phyloP scores from a whole-genome alignment of 2,888 invertebrate genomes.

The Melieria omissa region DNA sequence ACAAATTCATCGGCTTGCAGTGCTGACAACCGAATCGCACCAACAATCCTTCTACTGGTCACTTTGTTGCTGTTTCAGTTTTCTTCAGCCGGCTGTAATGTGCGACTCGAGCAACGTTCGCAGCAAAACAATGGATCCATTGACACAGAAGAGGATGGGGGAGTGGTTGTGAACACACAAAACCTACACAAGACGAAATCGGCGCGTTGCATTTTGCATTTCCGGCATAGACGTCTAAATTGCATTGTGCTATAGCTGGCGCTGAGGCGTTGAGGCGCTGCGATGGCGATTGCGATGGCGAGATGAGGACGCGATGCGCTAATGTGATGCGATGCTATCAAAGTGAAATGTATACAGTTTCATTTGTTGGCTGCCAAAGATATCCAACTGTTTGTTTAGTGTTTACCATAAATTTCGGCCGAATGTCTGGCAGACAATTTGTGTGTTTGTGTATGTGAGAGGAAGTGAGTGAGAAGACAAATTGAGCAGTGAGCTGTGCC shows the following conservation, averaged over 20 bases:
- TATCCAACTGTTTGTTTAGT: slow-evolving; percentile 18
- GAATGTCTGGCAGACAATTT: slow-evolving; percentile 3
- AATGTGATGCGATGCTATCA: neutral
- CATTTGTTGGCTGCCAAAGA: slow-evolving; percentile 1
- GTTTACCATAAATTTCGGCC: slow-evolving; percentile 17
- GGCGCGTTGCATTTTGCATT: slow-evolving; percentile 41
- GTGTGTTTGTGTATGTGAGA: slow-evolving; percentile 5
- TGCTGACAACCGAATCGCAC: neutral
- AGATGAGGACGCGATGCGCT: neutral
- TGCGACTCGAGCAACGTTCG: slow-evolving; percentile 28
- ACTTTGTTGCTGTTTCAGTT: slow-evolving; percentile 6
- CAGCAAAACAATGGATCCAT: slow-evolving; percentile 41
- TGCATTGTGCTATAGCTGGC: slow-evolving; percentile 18
- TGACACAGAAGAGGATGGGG: slow-evolving; percentile 5
- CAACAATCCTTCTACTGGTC: neutral
- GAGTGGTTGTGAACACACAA: slow-evolving; percentile 4
- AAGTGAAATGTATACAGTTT: neutral
- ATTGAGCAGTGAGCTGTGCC: no score
- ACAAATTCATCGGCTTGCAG: no score
- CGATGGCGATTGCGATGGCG: slow-evolving; percentile 1
- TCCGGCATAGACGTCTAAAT: slow-evolving; percentile 50
- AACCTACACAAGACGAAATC: neutral
- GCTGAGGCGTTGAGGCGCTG: slow-evolving; percentile 5
- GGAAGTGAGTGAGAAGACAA: slow-evolving; percentile 7
- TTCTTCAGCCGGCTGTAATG: neutral